Base-by-base conservation (phyloP, 2,797 vertebrate genomes). In the Acrossocheilus fasciatus region DNA sequence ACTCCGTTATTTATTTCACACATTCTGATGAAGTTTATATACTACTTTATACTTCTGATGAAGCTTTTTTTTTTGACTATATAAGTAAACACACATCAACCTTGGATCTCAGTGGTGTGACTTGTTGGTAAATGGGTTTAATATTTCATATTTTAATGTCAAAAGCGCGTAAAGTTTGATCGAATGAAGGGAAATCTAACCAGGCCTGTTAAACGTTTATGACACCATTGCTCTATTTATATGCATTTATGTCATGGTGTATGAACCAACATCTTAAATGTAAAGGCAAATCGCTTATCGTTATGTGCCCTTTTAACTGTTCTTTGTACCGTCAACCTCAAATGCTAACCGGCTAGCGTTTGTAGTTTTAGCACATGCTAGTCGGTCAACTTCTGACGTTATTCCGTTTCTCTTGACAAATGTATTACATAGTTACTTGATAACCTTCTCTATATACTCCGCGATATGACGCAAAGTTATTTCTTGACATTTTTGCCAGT, bases 291-390 rank as follows among this genome's bases (percentile, higher is more conserved):
- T 59, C 57, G 9, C 23, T 59, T n/a, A 59, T 17, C 4, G 5
- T 52, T 52, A 5, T 52, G 2, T 15, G 20, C 20, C 20, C 8
- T 2, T 45, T 64, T 45, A n/a, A 20, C 57, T 79, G 39, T 18
- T 45, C 23, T 85, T 57, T 85, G 36, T 59, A 54, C 11, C 23
- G 8, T 14, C 47, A 77, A 23, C 1, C n/a, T 12, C 34, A 30
- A 15, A 62, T 34, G 84, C 84, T 80, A 85, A 80, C 76, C 30
- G 2, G 76, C 68, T 85, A 79, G 50, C 66, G 12, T 69, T 26
- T 26, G 36, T 68, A 69, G 72, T 75, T 83, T 83, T 20, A 69
- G 45, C 59, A 64, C 30, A 68, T 34, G 74, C 45, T 84, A 30
- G 1, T 41, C 23, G 23, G 11, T 68, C 45, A 52, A 52, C 45